A percentile compares a stretch with the other conserved stretches of the same genome.
phyloP scores from a whole-genome alignment of 2,888 invertebrate species.

The Scaptomyza tumidula region DNA sequence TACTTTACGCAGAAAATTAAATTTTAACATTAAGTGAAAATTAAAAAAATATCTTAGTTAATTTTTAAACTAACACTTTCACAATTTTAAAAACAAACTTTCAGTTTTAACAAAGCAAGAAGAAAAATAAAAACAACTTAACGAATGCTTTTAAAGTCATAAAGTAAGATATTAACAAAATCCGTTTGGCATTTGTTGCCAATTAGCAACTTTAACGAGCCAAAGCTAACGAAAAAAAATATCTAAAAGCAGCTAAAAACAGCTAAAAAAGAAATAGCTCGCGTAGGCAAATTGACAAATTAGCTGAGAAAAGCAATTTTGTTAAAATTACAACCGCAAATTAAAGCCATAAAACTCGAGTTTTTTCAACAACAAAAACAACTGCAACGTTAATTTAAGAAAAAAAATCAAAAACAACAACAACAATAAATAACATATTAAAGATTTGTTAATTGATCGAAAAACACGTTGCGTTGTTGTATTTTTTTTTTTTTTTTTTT shows the following conservation, averaged over 20 bases:
- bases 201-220: slow-evolving; percentile 69
- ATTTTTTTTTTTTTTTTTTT: slow-evolving; percentile 5
- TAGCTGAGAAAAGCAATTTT: slow-evolving; percentile 59
- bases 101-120: slow-evolving; percentile 15
- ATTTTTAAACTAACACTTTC: slow-evolving; percentile 34
- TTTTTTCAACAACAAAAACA: slow-evolving; percentile 26
- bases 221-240: slow-evolving; percentile 28
- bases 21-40: too few relatives aligned
- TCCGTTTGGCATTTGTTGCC: slow-evolving; percentile 38
- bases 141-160: slow-evolving; percentile 40
- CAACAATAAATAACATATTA: slow-evolving; percentile 22
- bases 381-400: slow-evolving; percentile 44
- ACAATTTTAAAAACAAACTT: slow-evolving; percentile 16
- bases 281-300: slow-evolving; percentile 75
- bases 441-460: slow-evolving; percentile 70
- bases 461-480: slow-evolving; percentile 62
- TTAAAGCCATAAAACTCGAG: slow-evolving; percentile 6
- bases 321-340: slow-evolving; percentile 36
- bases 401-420: neutral
- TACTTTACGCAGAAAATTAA: too few relatives aligned
- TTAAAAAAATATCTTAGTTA: neutral
- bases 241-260: slow-evolving; percentile 8
- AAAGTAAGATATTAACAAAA: slow-evolving; percentile 68
- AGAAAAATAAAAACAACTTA: slow-evolving; percentile 1
- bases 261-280: slow-evolving; percentile 20